Evolutionary conservation across 2,888 invertebrate genomes (phyloP), one percentile per base, ranked within the genome.

Genomic region (Neoitamus cyanurus): DNA sequence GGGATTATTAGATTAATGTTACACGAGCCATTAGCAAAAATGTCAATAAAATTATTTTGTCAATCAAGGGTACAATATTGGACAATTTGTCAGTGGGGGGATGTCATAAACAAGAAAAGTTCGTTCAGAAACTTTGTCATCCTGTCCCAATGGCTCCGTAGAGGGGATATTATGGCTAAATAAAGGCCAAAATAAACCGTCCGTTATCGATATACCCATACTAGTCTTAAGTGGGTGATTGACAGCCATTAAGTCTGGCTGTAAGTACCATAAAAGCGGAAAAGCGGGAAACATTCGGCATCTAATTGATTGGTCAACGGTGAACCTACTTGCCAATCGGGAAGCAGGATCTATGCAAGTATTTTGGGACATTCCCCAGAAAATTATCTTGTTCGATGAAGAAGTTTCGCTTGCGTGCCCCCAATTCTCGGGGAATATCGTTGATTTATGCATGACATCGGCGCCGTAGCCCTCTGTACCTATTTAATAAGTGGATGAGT

Each of bases 1-100:
- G 73, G 15, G 73, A 73, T 36, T 73, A 73, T 73, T 20, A 77
- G 78, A 85, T 85, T 85, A 85, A 85, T 83, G 85, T 85, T 83
- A 75, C 42, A 83, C 83, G 83, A 78, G 20, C 83, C 78, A 85
- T 85, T 85, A 85, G 83, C 78, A 83, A 78, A 83, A 48, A 77
- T 83, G 83, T 85, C 85, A 85, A 85, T 83, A 85, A 83, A 85
- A 83, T 85, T 85, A 85, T 83, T 85, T 83, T 78, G 85, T 85
- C 83, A 83, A 78, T 85, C 78, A 77, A 77, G 20, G 42, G 30
- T 42, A 77, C 77, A 77, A 46, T 77, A 46, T 77, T 77, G 77
- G 42, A 46, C 42, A 36, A 73, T 73, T 34, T 36, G 73, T 73
- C 73, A 15, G 20, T 20, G 20, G 34, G 1, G 25, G 34, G 36